Base-by-base conservation (phyloP, 2,113 vertebrate genomes). In the Forbesichthys papilliferus region DNA sequence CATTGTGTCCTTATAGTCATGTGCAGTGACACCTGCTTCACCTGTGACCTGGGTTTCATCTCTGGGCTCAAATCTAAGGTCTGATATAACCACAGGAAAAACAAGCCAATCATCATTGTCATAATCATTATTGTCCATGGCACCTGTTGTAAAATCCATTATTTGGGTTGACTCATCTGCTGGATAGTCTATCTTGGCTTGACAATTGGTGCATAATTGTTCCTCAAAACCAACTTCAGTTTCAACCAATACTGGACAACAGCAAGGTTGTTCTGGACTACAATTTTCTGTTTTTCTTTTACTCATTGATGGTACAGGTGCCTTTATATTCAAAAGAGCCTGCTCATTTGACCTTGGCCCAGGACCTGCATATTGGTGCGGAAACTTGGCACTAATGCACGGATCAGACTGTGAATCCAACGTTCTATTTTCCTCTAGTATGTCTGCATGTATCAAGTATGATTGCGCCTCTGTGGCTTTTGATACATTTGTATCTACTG, bases 371-470 rank as follows among this genome's bases (percentile, higher is more conserved):
- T 33, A 48, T 46, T 49, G 11, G 18, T 11, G 16, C 11, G 16
- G 3, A 1, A 33, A n/a, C n/a, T 9, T 42, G 3, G 0, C 16
- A 48, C 12, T 0, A 27, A 27, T 27, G 1, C 10, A n/a, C 36
- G 13, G n/a, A 33, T 9, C 1, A 12, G 33, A 60, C 3, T 42
- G 1, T 0, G 0, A 48, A 3, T 63, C 63, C 3, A 8, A 3
- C 11, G 16, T 5, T 0, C 1, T 4, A 5, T 13, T 46, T 0
- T 48, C 14, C 27, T 4, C n/a, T 3, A 12, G 49, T n/a, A 8
- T 73, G 34, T 72, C 79, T n/a, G 64, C 57, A 11, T 79, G 60
- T 70, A 46, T 75, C 61, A 64, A 11, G 58, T 68, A 0, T 5
- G n/a, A 58, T 33, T 20, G 13, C 9, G 16, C 10, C 9, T 5